Base-by-base conservation (phyloP, 2,113 vertebrate species). In the Sprattus sprattus region DNA sequence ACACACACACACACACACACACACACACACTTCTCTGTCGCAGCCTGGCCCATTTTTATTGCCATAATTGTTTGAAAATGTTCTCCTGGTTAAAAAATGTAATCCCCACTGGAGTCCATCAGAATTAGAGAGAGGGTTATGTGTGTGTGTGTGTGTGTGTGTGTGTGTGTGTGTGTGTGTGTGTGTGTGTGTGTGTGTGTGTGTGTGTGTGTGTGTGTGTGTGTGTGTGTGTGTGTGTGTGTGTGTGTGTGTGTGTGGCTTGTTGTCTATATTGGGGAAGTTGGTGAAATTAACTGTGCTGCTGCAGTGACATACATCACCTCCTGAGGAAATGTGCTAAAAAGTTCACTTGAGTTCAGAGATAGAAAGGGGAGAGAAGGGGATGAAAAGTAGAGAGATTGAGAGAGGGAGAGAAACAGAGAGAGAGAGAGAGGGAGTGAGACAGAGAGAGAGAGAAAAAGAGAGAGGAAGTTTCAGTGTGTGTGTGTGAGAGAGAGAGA, bases 271-370 rank as follows among this genome's bases (percentile, higher is more conserved):
- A 5, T 67, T 78, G 71, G 28, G 16, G 28, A 78, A 44, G 28
- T 78, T 78, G 25, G 1, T 44, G 28, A 39, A 78, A 39, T 78
- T 13, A 78, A 78, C 71, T 78, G 71, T 78, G 32, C 64, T 78
- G 25, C 28, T 39, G 71, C 32, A 39, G 71, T 78, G 32, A 10
- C 71, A 78, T 78, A 78, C 32, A 78, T 78, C 71, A 78, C 28
- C 9, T 16, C 71, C 15, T 16, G 71, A 39, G 39, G 25, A 39
- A 78, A 78, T 75, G 71, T 78, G 71, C 71, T 78, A 28, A 78
- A 78, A 78, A 78, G 71, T 78, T 28, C 71, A 78, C 71, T 78
- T 78, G 4, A 44, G 28, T 78, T 78, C 71, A 44, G 71, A 78
- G 71, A 78, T 78, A 16, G 71, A 39, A 39, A 32, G 25, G 13